These are phyloP conservation scores for Cariama cristata DNA, from an alignment of 2,113 vertebrate species.

Conservation along the genomic window DNA sequence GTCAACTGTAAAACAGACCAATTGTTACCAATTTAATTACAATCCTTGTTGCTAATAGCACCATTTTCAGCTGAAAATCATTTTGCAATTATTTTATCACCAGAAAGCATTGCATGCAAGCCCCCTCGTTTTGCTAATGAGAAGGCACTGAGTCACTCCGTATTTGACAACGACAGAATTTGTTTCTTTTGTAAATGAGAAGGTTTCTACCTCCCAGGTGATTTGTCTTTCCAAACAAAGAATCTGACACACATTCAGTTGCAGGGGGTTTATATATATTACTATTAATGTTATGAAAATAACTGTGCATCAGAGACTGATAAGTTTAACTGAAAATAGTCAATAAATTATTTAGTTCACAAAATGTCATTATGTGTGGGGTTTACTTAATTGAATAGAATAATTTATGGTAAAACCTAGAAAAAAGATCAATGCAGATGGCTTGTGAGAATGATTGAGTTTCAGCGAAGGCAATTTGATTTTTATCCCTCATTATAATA, in stretches of 20 bases:
- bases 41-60: not conserved
- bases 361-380: conserved; percentile 83
- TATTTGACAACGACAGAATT: not conserved
- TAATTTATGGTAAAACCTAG: conserved; percentile 85
- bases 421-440: conserved; percentile 82
- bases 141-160: not conserved
- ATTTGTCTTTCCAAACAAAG: conserved; percentile 63
- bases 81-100: conserved; percentile 39
- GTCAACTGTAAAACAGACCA: not conserved
- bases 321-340: conserved; percentile 76
- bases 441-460: conserved; percentile 78
- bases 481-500: conserved; percentile 88
- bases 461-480: conserved; percentile 80
- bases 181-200: conserved; percentile 31
- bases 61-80: conserved; percentile 25
- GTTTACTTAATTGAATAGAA: conserved; percentile 88
- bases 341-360: conserved; percentile 88
- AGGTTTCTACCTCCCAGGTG: conserved; percentile 56
- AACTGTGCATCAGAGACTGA: conserved; percentile 65
- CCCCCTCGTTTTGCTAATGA: not conserved
- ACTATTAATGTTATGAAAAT: conserved; percentile 74
- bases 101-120: not conserved
- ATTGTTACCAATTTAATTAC: conserved; percentile 18
- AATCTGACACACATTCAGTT: conserved; percentile 34
- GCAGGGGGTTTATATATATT: conserved; percentile 19